A percentile compares a stretch with the other conserved stretches of the same genome.
Conservation (phyloP, 2,888 invertebrate genomes). For the Clusia tigrina region DNA sequence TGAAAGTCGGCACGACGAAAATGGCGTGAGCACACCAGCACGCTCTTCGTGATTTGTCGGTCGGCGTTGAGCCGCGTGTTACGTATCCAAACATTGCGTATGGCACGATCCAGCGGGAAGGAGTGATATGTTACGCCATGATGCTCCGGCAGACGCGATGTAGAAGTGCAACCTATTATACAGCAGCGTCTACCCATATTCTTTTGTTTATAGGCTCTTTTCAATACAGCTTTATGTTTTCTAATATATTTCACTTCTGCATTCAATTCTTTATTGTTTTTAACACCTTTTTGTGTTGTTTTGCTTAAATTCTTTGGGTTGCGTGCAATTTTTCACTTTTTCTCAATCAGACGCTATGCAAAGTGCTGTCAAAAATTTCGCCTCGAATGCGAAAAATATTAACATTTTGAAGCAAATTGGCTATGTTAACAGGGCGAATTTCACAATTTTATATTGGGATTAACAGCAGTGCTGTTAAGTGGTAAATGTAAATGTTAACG, state of each 20-base stretch:
- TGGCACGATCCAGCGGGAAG: slow-evolving; percentile 72
- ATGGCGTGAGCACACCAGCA: slow-evolving; percentile 78
- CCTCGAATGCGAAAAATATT: too few relatives aligned
- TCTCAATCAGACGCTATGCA: too few relatives aligned
- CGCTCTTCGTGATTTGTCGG: slow-evolving; percentile 68
- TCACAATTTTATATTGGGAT: too few relatives aligned
- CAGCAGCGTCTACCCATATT: slow-evolving; percentile 63
- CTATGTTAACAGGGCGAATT: too few relatives aligned
- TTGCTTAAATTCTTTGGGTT: not conserved
- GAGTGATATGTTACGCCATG: slow-evolving; percentile 79
- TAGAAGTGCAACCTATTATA: slow-evolving; percentile 58
- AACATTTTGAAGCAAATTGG: too few relatives aligned
- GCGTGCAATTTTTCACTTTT: not conserved
- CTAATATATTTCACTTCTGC: not conserved
- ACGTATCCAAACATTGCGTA: slow-evolving; percentile 72
- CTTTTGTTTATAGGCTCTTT: not conserved
- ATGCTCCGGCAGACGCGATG: slow-evolving; percentile 62
- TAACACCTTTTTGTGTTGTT: too few relatives aligned
- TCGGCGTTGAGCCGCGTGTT: slow-evolving; percentile 69
- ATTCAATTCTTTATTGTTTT: not conserved
- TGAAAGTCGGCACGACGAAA: slow-evolving; percentile 78
- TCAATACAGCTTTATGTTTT: too few relatives aligned
- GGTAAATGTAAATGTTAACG: too few relatives aligned
- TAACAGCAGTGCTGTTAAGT: too few relatives aligned
- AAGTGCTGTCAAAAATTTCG: too few relatives aligned